Evolutionary conservation across 2,113 vertebrate species (phyloP).

Genomic region (Toxostoma redivivum): DNA sequence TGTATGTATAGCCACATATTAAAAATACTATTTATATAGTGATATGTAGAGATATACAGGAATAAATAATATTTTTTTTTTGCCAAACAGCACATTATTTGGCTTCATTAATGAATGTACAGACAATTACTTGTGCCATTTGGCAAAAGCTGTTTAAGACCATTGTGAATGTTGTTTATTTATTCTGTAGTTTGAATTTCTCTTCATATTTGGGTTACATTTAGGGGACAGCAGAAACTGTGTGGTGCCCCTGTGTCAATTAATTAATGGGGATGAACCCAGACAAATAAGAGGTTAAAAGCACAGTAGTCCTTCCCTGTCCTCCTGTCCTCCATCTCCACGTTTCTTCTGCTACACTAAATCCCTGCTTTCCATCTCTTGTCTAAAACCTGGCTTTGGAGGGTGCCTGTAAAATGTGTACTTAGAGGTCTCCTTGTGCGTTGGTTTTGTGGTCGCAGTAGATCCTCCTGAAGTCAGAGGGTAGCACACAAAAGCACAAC

Average conservation of each 20-base stretch:
- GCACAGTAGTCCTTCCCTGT: background rate
- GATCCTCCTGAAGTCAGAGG: background rate
- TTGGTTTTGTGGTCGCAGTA: background rate
- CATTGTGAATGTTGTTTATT: background rate
- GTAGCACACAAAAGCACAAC: background rate
- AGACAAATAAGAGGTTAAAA: background rate
- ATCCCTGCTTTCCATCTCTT: background rate
- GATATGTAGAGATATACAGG: background rate
- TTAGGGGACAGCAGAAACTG: background rate
- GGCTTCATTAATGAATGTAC: background rate
- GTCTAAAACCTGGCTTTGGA: background rate
- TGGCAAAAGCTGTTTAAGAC: background rate
- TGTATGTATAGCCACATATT: background rate
- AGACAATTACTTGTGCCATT: background rate
- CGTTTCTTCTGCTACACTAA: background rate
- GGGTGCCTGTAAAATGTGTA: background rate
- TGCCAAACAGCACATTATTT: background rate
- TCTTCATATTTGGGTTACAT: background rate
- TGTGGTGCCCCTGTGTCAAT: accelerated
- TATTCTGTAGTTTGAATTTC: background rate
- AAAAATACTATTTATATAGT: background rate
- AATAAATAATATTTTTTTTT: background rate
- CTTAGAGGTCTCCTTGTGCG: background rate
- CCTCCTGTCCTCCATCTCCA: background rate
- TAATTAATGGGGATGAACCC: background rate